phyloP scores from a whole-genome alignment of 1,140 invertebrate genomes.

The Bombus pyrosoma region DNA sequence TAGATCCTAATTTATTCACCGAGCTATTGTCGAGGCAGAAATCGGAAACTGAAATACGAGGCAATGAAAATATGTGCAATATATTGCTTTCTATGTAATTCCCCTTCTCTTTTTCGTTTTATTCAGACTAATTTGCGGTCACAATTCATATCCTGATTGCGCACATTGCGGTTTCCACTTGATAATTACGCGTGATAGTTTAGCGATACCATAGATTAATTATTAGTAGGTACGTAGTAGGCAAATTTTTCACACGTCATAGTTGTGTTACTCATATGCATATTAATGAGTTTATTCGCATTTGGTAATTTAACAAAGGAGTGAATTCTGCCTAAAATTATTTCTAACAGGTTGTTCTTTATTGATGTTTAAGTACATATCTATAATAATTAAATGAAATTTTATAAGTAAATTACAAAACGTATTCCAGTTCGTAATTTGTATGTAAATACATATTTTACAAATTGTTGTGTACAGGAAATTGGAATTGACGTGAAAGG shows the following conservation, averaged over 20 bases:
- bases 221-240: not conserved
- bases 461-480: not conserved
- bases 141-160: conserved; percentile 34
- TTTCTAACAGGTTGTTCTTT: not conserved
- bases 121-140: conserved; percentile 55
- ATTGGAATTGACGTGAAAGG: not conserved
- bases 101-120: conserved; percentile 10
- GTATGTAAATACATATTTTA: no score
- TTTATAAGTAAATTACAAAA: not conserved
- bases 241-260: not conserved
- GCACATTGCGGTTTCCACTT: conserved; percentile 37
- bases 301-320: not conserved
- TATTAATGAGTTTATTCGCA: no score
- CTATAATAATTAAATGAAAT: not conserved
- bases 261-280: not conserved
- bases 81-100: not conserved
- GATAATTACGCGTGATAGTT: conserved; percentile 21
- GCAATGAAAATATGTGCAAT: conserved; percentile 3
- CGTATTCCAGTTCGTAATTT: not conserved
- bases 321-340: not conserved
- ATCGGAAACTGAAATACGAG: not conserved
- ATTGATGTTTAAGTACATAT: not conserved
- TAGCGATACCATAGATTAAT: conserved; percentile 10
- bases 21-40: not conserved
- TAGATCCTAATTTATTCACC: no score